Evolutionary conservation across 2,113 vertebrate species (phyloP).

Genomic region (Progne subis): DNA sequence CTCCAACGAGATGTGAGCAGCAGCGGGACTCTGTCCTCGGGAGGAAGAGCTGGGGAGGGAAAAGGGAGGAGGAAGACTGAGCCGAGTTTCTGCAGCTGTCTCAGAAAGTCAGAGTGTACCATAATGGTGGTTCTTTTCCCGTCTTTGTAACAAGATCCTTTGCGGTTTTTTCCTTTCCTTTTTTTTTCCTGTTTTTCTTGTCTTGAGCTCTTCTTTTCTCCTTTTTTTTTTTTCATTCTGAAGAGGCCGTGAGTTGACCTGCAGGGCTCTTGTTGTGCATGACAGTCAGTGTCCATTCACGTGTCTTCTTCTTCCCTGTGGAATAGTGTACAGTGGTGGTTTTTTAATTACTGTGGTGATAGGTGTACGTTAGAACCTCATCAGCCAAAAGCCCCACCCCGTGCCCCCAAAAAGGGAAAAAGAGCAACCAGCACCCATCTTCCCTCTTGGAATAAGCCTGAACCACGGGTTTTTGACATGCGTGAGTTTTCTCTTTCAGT

Average conservation of each 20-base stretch:
- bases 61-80: background rate
- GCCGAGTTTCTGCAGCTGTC: slow-evolving; percentile 28
- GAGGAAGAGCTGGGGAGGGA: background rate
- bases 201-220: slow-evolving; percentile 3
- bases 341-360: slow-evolving; percentile 72
- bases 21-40: slow-evolving; percentile 2
- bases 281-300: slow-evolving; percentile 21
- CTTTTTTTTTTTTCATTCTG: background rate
- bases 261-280: slow-evolving; percentile 47
- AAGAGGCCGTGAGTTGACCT: slow-evolving; percentile 25
- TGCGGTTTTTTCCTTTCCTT: background rate
- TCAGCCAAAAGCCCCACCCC: slow-evolving; percentile 29
- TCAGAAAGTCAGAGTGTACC: slow-evolving; percentile 50
- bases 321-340: slow-evolving; percentile 63
- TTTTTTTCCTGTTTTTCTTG: background rate
- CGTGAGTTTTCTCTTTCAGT: background rate
- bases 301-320: slow-evolving; percentile 60
- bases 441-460: background rate
- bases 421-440: slow-evolving; percentile 17
- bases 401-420: background rate
- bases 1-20: slow-evolving; percentile 91
- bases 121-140: slow-evolving; percentile 22
- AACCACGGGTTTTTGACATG: background rate
- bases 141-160: slow-evolving; percentile 26
- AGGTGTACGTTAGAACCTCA: slow-evolving; percentile 68